Evolutionary conservation across 1,140 invertebrate genomes (phyloP).

Genomic region (Notospermus geniculatus): DNA sequence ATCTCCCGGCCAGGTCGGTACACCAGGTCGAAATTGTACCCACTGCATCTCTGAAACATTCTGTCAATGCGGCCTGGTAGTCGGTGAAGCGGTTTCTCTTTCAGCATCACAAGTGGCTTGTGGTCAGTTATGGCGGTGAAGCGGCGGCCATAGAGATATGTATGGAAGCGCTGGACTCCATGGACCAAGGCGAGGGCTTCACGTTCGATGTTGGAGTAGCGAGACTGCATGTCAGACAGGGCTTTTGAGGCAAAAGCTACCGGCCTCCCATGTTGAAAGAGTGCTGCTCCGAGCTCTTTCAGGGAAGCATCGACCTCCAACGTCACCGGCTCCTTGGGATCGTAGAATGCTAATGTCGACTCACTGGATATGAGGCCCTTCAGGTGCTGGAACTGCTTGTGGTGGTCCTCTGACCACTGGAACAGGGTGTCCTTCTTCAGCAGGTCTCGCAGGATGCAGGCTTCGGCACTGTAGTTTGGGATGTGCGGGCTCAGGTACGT

Average conservation of each 20-base stretch:
- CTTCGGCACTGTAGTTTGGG: conserved; percentile 40
- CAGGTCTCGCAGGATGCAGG: conserved; percentile 23
- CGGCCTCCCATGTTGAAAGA: conserved; percentile 36
- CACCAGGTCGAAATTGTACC: not conserved
- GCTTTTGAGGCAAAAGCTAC: conserved; percentile 17
- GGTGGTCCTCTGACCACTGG: not conserved
- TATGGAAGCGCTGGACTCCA: conserved; percentile 3
- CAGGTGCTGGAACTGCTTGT: not conserved
- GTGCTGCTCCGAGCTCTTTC: not conserved
- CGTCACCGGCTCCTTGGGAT: not conserved
- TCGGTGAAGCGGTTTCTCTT: not conserved
- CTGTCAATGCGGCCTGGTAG: not conserved
- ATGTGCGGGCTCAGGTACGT: conserved; percentile 44
- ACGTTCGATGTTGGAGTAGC: conserved; percentile 2
- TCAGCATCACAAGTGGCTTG: conserved; percentile 45
- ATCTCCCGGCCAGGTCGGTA: not conserved
- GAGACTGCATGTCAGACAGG: not conserved
- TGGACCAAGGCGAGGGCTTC: not conserved
- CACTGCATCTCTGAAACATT: not conserved
- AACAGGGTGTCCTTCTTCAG: conserved; percentile 1
- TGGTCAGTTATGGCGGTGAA: conserved; percentile 45
- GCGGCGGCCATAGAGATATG: conserved; percentile 13
- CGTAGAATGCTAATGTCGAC: not conserved
- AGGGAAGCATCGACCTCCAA: not conserved
- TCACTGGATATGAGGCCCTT: not conserved